Percentiles rank a stretch among this genome's conserved stretches.
Conservation (phyloP, 1,140 invertebrate species). For the Drosophila sproati region DNA sequence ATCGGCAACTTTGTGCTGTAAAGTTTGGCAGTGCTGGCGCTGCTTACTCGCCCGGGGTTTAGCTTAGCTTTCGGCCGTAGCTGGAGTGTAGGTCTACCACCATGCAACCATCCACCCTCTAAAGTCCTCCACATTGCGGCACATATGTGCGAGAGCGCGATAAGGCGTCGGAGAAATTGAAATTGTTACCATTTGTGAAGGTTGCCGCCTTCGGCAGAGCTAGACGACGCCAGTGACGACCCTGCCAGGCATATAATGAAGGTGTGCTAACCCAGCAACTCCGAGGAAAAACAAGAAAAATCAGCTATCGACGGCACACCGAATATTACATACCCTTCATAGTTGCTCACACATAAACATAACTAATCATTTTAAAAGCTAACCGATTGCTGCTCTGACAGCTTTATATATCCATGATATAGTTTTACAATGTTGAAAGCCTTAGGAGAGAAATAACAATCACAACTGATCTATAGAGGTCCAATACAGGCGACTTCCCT, state of each 20-base stretch:
- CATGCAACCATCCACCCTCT: neutral
- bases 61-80: slow-evolving; percentile 42
- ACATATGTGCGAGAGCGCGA: slow-evolving; percentile 79
- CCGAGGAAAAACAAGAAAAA: slow-evolving; percentile 29
- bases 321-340: neutral
- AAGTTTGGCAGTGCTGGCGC: slow-evolving; percentile 52
- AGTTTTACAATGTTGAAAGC: no score
- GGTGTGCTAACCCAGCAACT: slow-evolving; percentile 61
- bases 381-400: no score
- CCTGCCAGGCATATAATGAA: slow-evolving; percentile 40
- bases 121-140: neutral
- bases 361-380: no score
- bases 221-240: slow-evolving; percentile 56
- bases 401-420: no score
- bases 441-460: no score
- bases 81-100: slow-evolving; percentile 1
- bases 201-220: slow-evolving; percentile 68
- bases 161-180: slow-evolving; percentile 80
- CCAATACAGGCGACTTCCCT: no score
- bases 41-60: slow-evolving; percentile 38
- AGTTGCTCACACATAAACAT: neutral
- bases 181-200: slow-evolving; percentile 80
- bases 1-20: slow-evolving; percentile 76
- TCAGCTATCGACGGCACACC: neutral
- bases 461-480: no score